phyloP scores from a whole-genome alignment of 2,888 invertebrate species.

The Catocala sponsa region DNA sequence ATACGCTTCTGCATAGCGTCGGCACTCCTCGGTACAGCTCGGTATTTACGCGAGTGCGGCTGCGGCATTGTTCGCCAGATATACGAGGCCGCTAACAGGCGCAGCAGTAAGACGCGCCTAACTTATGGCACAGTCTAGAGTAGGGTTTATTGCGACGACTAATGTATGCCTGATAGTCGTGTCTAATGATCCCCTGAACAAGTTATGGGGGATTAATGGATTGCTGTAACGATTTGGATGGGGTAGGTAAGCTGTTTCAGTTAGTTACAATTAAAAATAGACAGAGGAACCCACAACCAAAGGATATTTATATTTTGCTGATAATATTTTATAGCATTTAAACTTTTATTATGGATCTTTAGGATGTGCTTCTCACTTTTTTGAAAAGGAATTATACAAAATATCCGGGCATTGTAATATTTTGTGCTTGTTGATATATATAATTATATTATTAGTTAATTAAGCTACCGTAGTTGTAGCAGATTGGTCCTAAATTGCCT shows the following conservation, averaged over 20 bases:
- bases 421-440: too few species aligned
- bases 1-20: slow-evolving; percentile 17
- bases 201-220: slow-evolving; percentile 18
- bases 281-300: too few species aligned
- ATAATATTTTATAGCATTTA: too few species aligned
- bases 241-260: not conserved
- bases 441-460: too few species aligned
- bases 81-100: slow-evolving; percentile 46
- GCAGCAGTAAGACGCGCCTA: slow-evolving; percentile 40
- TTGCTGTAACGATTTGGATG: not conserved
- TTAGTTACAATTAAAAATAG: not conserved
- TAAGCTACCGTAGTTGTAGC: too few species aligned
- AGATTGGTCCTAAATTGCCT: too few species aligned
- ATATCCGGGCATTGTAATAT: too few species aligned
- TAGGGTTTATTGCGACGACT: slow-evolving; percentile 47
- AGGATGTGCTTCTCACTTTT: too few species aligned
- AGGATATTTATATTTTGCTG: too few species aligned
- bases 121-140: slow-evolving; percentile 52
- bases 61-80: slow-evolving; percentile 53
- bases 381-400: too few species aligned
- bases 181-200: slow-evolving; percentile 44
- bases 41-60: slow-evolving; percentile 38
- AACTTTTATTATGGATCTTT: too few species aligned
- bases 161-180: slow-evolving; percentile 42
- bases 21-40: slow-evolving; percentile 9